Percentiles rank a stretch among this genome's conserved stretches.
phyloP scores from a whole-genome alignment of 2,113 vertebrate species.

The Nettapus auritus region DNA sequence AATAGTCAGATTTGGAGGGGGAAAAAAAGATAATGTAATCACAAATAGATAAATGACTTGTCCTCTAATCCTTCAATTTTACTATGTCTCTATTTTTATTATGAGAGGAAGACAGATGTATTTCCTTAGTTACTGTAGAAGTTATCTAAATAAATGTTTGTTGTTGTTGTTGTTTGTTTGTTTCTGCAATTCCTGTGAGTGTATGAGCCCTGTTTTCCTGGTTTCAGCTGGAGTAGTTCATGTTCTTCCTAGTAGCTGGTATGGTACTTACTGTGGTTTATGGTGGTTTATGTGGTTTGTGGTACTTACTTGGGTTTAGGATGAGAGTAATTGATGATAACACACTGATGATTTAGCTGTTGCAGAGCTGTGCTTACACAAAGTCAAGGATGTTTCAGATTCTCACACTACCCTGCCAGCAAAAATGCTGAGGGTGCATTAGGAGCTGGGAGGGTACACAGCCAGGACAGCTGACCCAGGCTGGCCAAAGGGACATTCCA shows the following conservation, averaged over 20 bases:
- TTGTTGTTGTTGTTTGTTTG: neutral
- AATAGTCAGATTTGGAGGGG: neutral
- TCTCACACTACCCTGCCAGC: neutral
- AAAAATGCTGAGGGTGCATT: neutral
- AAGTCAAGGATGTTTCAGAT: neutral
- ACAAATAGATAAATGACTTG: neutral
- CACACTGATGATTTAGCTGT: neutral
- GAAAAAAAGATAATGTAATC: neutral
- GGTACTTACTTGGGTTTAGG: neutral
- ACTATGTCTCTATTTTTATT: neutral
- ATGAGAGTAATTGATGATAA: neutral
- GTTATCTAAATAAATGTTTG: neutral
- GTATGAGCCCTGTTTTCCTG: neutral
- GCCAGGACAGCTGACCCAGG: neutral
- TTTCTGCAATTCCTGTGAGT: neutral
- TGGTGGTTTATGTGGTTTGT: no score
- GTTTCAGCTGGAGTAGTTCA: neutral
- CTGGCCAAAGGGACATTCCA: neutral
- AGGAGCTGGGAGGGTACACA: no score
- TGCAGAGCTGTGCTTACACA: neutral
- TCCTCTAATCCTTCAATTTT: neutral
- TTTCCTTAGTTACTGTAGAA: neutral
- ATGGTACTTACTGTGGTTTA: neutral
- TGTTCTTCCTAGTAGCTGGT: neutral
- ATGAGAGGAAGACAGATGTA: neutral